phyloP scores from a whole-genome alignment of 2,113 vertebrate species.

The Toxotes chatareus region DNA sequence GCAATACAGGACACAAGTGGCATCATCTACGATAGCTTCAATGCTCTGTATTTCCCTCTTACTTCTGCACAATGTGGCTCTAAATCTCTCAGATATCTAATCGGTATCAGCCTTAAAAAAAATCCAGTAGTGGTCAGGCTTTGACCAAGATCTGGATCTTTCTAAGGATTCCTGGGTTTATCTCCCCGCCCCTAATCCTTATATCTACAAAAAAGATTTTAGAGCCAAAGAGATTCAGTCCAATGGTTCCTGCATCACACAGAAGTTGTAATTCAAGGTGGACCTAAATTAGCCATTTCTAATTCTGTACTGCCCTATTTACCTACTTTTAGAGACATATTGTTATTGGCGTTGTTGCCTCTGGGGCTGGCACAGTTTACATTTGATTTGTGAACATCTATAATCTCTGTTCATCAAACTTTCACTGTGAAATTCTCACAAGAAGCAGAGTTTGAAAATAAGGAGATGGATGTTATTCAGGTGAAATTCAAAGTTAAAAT shows the following conservation, averaged over 20 bases:
- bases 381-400: constrained; percentile 32
- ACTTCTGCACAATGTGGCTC: not conserved
- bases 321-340: constrained; percentile 13
- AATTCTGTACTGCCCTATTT: constrained; percentile 21
- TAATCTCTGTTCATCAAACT: constrained; percentile 20
- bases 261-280: not conserved
- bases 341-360: constrained; percentile 15
- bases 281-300: not conserved
- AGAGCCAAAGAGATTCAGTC: not conserved
- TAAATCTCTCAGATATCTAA: not conserved
- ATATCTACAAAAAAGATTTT: not conserved
- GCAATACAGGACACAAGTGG: too few relatives aligned
- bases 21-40: too few relatives aligned
- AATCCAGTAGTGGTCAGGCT: too few relatives aligned
- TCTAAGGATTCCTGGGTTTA: not conserved
- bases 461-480: constrained; percentile 17
- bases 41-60: too few relatives aligned
- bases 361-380: not conserved
- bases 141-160: not conserved
- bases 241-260: not conserved
- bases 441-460: not conserved
- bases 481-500: constrained; percentile 5
- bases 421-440: constrained; percentile 13
- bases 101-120: not conserved
- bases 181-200: too few relatives aligned